Conservation (phyloP, 1,140 invertebrate species). For the Neuroterus valhalla region DNA sequence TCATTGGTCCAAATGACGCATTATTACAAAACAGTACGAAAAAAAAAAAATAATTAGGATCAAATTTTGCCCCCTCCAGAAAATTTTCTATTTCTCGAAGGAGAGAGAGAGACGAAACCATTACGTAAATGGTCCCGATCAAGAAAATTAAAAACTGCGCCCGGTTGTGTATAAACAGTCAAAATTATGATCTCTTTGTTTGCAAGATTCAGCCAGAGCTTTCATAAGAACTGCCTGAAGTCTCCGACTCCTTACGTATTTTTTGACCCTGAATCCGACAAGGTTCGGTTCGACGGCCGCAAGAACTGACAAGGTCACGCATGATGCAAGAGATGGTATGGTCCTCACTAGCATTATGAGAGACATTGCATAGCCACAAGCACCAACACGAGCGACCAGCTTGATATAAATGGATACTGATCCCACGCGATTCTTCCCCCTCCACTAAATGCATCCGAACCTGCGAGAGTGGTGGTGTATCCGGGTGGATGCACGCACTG, state of each 20-base stretch:
- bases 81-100: neutral
- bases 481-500: too few relatives aligned
- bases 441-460: neutral
- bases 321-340: slow-evolving; percentile 48
- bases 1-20: too few relatives aligned
- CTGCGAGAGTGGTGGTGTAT: too few relatives aligned
- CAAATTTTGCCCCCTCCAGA: neutral
- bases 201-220: neutral
- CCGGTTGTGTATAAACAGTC: neutral
- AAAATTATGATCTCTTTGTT: slow-evolving; percentile 24
- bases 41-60: too few relatives aligned
- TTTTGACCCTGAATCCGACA: slow-evolving; percentile 60
- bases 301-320: slow-evolving; percentile 54
- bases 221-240: slow-evolving; percentile 40
- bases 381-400: neutral
- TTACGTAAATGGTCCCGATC: neutral
- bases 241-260: slow-evolving; percentile 54
- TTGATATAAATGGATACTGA: slow-evolving; percentile 23
- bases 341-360: slow-evolving; percentile 27
- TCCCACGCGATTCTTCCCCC: slow-evolving; percentile 12
- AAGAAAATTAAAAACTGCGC: slow-evolving; percentile 18
- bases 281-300: slow-evolving; percentile 62
- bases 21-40: too few relatives aligned
- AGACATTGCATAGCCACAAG: slow-evolving; percentile 12
- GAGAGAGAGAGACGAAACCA: neutral